phyloP scores from a whole-genome alignment of 2,113 vertebrate genomes.

The Microtus richardsoni region DNA sequence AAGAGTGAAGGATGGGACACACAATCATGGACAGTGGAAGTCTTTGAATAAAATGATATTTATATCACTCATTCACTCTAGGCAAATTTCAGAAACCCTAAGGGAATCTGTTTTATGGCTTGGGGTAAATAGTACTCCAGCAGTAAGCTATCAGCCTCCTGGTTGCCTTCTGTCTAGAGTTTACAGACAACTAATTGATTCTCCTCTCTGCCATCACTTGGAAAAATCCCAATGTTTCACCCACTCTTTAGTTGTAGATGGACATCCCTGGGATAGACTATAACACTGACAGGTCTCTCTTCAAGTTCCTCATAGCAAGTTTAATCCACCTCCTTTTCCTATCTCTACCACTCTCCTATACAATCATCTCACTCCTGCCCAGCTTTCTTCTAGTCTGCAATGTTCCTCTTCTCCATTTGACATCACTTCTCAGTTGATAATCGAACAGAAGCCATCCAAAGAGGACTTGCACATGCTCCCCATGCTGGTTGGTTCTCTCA shows the following conservation, averaged over 20 bases:
- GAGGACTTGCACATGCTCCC: not conserved
- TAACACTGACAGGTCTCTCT: not conserved
- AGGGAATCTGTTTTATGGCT: not conserved
- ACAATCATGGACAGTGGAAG: not conserved
- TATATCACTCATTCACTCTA: not conserved
- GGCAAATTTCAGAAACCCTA: constrained; percentile 10
- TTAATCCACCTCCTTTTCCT: not conserved
- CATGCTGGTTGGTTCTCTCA: not conserved
- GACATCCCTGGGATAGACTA: not conserved
- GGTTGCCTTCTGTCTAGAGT: not conserved
- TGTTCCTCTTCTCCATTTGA: not conserved
- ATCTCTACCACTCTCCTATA: not conserved
- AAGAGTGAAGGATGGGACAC: not conserved
- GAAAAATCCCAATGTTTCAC: not conserved
- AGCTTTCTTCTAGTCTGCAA: not conserved
- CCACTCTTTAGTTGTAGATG: not conserved
- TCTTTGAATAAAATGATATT: not conserved
- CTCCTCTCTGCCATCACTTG: not conserved
- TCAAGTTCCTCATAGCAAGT: not conserved
- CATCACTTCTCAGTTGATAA: not conserved
- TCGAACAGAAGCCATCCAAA: not conserved
- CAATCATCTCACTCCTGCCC: not conserved
- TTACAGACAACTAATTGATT: not conserved
- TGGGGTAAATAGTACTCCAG: not conserved
- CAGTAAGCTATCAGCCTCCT: not conserved